Evolutionary conservation across 2,888 invertebrate species (phyloP).

Genomic region (Drosophila rellima): DNA sequence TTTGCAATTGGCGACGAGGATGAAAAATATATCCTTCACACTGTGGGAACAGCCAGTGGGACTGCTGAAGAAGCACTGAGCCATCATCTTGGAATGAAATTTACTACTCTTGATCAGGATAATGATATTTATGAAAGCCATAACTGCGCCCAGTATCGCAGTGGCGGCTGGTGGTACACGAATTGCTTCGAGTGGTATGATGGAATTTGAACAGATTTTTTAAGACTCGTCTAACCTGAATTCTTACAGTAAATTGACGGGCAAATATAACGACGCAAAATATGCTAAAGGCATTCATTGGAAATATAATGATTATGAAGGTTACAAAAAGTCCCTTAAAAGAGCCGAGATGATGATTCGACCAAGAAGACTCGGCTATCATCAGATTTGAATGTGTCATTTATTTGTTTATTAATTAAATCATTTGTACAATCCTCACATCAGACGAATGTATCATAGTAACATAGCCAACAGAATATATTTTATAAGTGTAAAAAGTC

Average conservation of each 20-base stretch:
- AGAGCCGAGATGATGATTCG: background rate
- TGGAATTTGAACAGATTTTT: background rate
- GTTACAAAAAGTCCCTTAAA: no score
- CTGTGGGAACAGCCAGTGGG: background rate
- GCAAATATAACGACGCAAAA: background rate
- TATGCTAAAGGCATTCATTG: background rate
- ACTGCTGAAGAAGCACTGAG: background rate
- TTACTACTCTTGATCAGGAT: background rate
- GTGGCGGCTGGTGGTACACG: background rate
- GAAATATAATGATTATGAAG: no score
- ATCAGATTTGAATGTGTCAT: background rate
- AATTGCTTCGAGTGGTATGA: background rate
- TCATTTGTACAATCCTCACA: no score
- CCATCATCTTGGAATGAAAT: background rate
- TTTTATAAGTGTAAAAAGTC: no score
- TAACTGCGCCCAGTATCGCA: background rate
- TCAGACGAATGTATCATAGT: no score
- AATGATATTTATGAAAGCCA: background rate
- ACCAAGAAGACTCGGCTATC: background rate
- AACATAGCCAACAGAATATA: no score
- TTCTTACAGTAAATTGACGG: background rate
- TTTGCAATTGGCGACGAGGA: background rate
- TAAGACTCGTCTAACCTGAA: background rate
- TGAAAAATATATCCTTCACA: background rate
- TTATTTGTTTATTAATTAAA: no score